phyloP scores from a whole-genome alignment of 1,140 invertebrate species.

The Drosophila dunni region DNA sequence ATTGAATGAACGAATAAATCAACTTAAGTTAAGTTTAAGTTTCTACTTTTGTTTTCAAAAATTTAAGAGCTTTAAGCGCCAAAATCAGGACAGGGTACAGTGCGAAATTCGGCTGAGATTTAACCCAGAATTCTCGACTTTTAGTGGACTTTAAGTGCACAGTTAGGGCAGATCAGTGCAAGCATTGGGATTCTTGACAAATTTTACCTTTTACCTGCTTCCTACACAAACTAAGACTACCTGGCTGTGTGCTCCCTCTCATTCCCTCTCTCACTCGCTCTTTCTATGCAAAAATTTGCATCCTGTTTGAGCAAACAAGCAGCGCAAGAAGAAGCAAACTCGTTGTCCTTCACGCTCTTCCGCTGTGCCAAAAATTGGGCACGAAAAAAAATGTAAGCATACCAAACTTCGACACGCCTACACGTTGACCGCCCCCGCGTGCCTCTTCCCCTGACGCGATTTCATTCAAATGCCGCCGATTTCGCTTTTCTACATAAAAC shows the following conservation, averaged over 20 bases:
- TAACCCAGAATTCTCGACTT: no score
- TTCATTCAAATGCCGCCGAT: slow-evolving; percentile 61
- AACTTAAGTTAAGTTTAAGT: no score
- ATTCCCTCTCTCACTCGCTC: slow-evolving; percentile 2
- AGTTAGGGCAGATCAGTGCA: slow-evolving; percentile 41
- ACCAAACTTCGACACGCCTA: slow-evolving; percentile 32
- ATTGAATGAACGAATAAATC: no score
- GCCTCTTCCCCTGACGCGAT: slow-evolving; percentile 38
- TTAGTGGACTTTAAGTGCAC: not conserved
- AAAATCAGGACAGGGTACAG: not conserved
- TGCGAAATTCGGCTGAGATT: not conserved
- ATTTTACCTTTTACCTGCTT: slow-evolving; percentile 16
- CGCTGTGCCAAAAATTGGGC: slow-evolving; percentile 58
- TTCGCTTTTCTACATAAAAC: slow-evolving; percentile 9
- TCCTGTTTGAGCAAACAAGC: slow-evolving; percentile 55
- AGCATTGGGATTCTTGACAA: not conserved
- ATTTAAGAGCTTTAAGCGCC: not conserved
- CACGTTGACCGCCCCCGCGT: not conserved
- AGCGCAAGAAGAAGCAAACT: slow-evolving; percentile 23
- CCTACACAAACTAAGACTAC: slow-evolving; percentile 38
- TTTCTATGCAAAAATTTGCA: slow-evolving; percentile 51
- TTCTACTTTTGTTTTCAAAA: no score
- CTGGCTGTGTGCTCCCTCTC: slow-evolving; percentile 29
- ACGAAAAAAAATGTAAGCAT: slow-evolving; percentile 20
- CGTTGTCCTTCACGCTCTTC: slow-evolving; percentile 73